Evolutionary conservation across 2,797 vertebrate species (phyloP).

Genomic region (Catamblyrhynchus diadema): DNA sequence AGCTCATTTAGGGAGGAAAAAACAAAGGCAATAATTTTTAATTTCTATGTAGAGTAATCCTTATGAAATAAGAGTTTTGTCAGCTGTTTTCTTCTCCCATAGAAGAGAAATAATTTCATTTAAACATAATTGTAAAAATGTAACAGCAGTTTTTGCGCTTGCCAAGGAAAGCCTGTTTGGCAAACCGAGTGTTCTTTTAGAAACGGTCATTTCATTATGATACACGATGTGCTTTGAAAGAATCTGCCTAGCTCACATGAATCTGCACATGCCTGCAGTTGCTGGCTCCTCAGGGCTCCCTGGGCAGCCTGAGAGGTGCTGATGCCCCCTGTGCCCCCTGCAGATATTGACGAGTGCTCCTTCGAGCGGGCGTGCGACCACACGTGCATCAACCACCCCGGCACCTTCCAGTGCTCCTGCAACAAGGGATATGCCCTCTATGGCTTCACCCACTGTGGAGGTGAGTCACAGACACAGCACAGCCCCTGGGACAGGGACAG

Average conservation of each 20-base stretch:
- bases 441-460: slow-evolving; percentile 93
- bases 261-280: neutral
- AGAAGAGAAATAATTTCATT: neutral
- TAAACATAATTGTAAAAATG: neutral
- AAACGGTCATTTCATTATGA: neutral
- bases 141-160: neutral
- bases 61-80: neutral
- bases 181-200: neutral
- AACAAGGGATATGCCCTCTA: slow-evolving; percentile 92
- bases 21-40: neutral
- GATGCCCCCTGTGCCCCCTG: slow-evolving; percentile 66
- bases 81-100: neutral
- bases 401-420: slow-evolving; percentile 91
- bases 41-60: neutral
- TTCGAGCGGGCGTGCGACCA: slow-evolving; percentile 96
- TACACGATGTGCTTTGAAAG: neutral
- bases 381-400: slow-evolving; percentile 91
- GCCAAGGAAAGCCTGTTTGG: neutral
- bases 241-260: neutral
- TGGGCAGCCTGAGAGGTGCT: neutral
- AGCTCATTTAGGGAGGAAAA: neutral
- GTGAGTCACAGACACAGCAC: slow-evolving; percentile 71
- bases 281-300: neutral
- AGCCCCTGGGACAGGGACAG: neutral
- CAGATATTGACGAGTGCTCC: slow-evolving; percentile 97